These are phyloP conservation scores for Sphaeridia pumilis DNA, from an alignment of 2,888 invertebrate species.

Conservation along the genomic window DNA sequence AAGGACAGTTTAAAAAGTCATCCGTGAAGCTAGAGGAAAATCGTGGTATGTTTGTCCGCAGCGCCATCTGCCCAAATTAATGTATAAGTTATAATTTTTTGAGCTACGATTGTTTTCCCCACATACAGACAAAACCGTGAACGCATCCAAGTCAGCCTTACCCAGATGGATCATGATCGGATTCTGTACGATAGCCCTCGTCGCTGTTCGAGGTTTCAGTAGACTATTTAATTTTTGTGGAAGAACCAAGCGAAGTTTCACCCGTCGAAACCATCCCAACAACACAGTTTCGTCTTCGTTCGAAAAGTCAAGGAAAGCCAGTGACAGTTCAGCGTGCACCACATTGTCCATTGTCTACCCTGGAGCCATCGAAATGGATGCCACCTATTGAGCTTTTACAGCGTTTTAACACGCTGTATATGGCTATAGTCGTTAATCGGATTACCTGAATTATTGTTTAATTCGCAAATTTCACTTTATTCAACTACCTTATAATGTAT, in stretches of 20 bases:
- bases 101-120: not conserved
- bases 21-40: constrained; percentile 18
- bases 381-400: constrained; percentile 6
- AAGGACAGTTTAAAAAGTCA: constrained; percentile 34
- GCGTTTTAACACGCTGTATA: not conserved
- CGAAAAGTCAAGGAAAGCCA: constrained; percentile 34
- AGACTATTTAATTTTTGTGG: constrained; percentile 29
- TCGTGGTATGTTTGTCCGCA: constrained; percentile 11
- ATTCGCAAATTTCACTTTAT: too few relatives aligned
- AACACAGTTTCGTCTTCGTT: constrained; percentile 31
- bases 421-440: too few relatives aligned
- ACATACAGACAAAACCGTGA: constrained; percentile 19
- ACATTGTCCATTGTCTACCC: constrained; percentile 27
- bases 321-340: constrained; percentile 32
- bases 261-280: constrained; percentile 24
- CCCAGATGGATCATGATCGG: constrained; percentile 21
- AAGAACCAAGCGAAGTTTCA: constrained; percentile 24
- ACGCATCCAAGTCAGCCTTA: constrained; percentile 14
- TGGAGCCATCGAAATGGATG: constrained; percentile 26
- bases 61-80: not conserved
- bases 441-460: too few relatives aligned
- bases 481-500: too few relatives aligned
- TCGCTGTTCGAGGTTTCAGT: constrained; percentile 27
- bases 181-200: constrained; percentile 27
- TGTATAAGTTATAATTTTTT: not conserved